Evolutionary conservation across 2,113 vertebrate species (phyloP).

Genomic region (Oncorhynchus tshawytscha): DNA sequence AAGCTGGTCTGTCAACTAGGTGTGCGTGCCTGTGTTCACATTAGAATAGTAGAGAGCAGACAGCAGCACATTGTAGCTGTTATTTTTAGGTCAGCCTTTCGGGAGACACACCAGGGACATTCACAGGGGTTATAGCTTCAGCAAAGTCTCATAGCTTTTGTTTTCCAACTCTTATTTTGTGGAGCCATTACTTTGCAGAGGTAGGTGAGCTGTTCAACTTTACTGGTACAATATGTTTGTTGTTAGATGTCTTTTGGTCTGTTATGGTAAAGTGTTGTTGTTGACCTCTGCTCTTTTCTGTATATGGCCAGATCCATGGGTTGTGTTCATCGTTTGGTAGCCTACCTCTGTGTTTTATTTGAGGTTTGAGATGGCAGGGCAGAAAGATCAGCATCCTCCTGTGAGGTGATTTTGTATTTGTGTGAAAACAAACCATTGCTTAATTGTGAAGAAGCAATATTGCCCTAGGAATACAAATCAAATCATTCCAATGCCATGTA

Average conservation of each 20-base stretch:
- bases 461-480: neutral
- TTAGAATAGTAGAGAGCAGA: conserved; percentile 38
- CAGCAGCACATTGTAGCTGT: conserved; percentile 51
- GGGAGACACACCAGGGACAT: conserved; percentile 40
- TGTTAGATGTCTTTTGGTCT: conserved; percentile 5
- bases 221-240: conserved; percentile 15
- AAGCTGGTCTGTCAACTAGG: conserved; percentile 31
- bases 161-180: neutral
- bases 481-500: neutral
- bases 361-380: conserved; percentile 61
- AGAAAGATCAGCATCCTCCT: conserved; percentile 49
- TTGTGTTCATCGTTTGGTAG: conserved; percentile 29
- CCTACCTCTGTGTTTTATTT: conserved; percentile 39
- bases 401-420: conserved; percentile 57
- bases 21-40: conserved; percentile 47
- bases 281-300: conserved; percentile 24
- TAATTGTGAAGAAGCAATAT: neutral
- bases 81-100: conserved; percentile 70
- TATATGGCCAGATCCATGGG: conserved; percentile 35
- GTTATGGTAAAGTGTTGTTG: conserved; percentile 20
- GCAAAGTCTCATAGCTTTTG: conserved; percentile 12
- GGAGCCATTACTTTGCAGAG: conserved; percentile 21
- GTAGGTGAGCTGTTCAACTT: conserved; percentile 36
- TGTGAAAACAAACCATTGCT: neutral
- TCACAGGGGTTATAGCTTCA: conserved; percentile 48